phyloP scores from a whole-genome alignment of 2,797 vertebrate species.

The Dicrostonyx torquatus region DNA sequence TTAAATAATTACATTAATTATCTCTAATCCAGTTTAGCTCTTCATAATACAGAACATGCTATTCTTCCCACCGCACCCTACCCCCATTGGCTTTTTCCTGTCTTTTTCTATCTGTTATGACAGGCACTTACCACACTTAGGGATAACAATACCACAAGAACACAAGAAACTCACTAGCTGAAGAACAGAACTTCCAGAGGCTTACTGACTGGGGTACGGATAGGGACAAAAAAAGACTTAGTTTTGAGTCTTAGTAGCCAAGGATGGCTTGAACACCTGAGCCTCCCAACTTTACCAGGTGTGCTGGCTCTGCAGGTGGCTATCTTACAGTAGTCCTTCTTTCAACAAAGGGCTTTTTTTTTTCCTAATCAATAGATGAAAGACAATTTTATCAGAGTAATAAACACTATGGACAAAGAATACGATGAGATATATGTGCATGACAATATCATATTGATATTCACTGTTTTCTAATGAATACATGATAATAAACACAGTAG shows the following conservation, averaged over 20 bases:
- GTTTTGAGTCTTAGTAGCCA: background rate
- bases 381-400: background rate
- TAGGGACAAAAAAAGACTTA: background rate
- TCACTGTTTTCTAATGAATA: background rate
- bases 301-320: background rate
- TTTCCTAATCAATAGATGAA: background rate
- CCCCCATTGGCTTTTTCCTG: background rate
- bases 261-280: background rate
- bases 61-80: background rate
- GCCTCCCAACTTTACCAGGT: background rate
- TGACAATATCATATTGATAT: background rate
- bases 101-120: background rate
- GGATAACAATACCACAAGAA: background rate
- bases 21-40: background rate
- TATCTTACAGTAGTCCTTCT: slow-evolving; percentile 9
- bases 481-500: background rate
- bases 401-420: background rate
- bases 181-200: background rate
- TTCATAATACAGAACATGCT: background rate
- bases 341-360: background rate
- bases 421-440: background rate
- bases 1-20: slow-evolving; percentile 38
- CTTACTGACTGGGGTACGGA: too few species aligned
- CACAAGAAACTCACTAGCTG: background rate
- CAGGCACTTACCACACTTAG: background rate